Evolutionary conservation across 2,797 vertebrate genomes (phyloP), one percentile per base, ranked within the genome.

Genomic region (Semotilus atromaculatus): DNA sequence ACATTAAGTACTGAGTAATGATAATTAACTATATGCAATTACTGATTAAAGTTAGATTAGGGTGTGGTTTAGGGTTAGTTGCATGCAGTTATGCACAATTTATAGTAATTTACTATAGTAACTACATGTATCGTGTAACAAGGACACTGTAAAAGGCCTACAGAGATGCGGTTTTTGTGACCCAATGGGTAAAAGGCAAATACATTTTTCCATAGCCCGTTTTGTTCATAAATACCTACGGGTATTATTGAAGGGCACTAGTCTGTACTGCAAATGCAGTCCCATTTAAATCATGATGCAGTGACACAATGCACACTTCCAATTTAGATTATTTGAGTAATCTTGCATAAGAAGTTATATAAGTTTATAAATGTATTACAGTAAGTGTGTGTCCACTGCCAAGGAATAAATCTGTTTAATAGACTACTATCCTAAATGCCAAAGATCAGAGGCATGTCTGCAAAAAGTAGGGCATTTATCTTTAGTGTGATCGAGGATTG

Each of bases 331-430:
- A 34, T 21, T 74, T 74, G 5, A 75, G 19, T 6, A 2, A 21
- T 74, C 19, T 76, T 76, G 51, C 34, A n/a, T 58, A 76, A 16
- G 19, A 55, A 36, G 29, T 76, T 76, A 76, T 26, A 38, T 36
- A n/a, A n/a, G 31, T n/a, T 76, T 76, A 38, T 26, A 9, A 14
- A n/a, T 38, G 0, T 23, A 75, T 55, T 34, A 62, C n/a, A 36
- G 62, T 18, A 34, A 34, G 29, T 31, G 13, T 55, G 29, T 31
- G 9, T 73, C 43, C 26, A 74, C 29, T 51, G 43, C 29, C 72
- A 34, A 21, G n/a, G 14, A 73, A 51, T 9, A 48, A 31, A 74
- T 34, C 21, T 36, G 34, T 55, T 75, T 36, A 55, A 34, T 34
- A 51, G 71, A 26, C 10, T 34, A 38, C 48, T 21, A 53, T 51